A percentile compares a stretch with the other conserved stretches of the same genome.
These are phyloP conservation scores for Listronotus oregonensis DNA, from an alignment of 1,140 invertebrate genomes.

Conservation along the genomic window DNA sequence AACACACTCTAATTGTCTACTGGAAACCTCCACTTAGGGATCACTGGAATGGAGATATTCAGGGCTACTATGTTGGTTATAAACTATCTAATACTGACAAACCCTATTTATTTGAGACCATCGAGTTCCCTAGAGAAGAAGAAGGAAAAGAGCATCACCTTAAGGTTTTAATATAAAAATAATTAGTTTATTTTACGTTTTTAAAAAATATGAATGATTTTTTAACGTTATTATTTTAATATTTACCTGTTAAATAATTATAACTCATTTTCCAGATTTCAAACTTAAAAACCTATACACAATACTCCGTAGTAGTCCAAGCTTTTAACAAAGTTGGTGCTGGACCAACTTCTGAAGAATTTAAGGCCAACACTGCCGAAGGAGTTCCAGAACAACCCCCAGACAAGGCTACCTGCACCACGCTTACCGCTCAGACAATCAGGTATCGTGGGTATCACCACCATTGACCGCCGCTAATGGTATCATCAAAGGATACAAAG, in stretches of 20 bases:
- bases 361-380: conserved; percentile 89
- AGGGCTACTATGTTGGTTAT: conserved; percentile 89
- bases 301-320: conserved; percentile 93
- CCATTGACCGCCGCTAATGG: conserved; percentile 89
- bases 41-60: conserved; percentile 92
- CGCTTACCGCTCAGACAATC: conserved; percentile 90
- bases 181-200: too few relatives aligned
- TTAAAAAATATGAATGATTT: too few relatives aligned
- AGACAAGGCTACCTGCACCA: conserved; percentile 87
- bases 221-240: too few relatives aligned
- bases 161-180: conserved; percentile 61
- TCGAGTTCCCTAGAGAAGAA: conserved; percentile 89
- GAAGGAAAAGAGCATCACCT: conserved; percentile 88
- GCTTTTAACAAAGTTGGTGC: conserved; percentile 94
- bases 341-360: conserved; percentile 87
- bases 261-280: conserved; percentile 43
- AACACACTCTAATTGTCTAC: conserved; percentile 87
- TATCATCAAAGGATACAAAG: conserved; percentile 95
- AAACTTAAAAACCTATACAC: conserved; percentile 77
- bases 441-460: conserved; percentile 92
- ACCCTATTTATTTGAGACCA: conserved; percentile 88
- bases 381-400: conserved; percentile 92
- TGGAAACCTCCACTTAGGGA: conserved; percentile 91
- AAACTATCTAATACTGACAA: conserved; percentile 88
- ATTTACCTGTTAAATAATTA: too few relatives aligned